Evolutionary conservation across 2,113 vertebrate genomes (phyloP).

Genomic region (Galeopterus variegatus): DNA sequence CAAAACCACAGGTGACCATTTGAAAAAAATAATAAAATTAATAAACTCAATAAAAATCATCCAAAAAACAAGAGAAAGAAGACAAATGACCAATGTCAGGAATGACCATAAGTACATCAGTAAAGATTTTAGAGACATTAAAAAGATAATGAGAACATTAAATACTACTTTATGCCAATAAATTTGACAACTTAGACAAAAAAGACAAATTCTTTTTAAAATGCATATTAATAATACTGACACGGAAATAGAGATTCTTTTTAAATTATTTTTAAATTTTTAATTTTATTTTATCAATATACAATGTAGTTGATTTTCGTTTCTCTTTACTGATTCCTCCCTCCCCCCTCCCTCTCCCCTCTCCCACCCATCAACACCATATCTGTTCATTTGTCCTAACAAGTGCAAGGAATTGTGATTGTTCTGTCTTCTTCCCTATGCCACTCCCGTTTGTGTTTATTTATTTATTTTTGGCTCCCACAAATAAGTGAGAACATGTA

Average conservation of each 20-base stretch:
- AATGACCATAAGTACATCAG: background rate
- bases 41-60: background rate
- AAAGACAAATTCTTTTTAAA: background rate
- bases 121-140: background rate
- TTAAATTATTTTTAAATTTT: too few species aligned
- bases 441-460: too few species aligned
- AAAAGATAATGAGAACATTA: background rate
- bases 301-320: too few species aligned
- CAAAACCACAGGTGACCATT: background rate
- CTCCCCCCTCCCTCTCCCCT: too few species aligned
- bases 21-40: background rate
- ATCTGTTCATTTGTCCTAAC: too few species aligned
- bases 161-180: background rate
- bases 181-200: background rate
- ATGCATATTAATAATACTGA: background rate
- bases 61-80: background rate
- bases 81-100: background rate
- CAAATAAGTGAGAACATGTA: too few species aligned
- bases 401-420: too few species aligned
- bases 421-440: too few species aligned
- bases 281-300: too few species aligned
- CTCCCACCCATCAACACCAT: too few species aligned
- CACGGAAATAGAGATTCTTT: background rate
- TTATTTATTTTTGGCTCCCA: too few species aligned
- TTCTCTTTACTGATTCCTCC: too few species aligned